Conservation (phyloP, 1,140 invertebrate genomes). For the Brachionus rotundiformis region DNA sequence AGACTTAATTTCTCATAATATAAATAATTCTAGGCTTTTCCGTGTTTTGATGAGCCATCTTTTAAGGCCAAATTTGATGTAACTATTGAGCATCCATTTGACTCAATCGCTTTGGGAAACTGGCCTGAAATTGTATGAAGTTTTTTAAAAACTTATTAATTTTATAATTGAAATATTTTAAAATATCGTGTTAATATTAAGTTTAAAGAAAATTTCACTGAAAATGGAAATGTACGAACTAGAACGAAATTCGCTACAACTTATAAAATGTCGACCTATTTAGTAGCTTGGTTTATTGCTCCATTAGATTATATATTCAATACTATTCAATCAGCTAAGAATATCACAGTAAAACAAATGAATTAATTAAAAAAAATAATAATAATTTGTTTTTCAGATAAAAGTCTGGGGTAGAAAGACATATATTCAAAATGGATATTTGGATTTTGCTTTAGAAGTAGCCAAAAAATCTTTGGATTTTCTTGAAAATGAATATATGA, state of each 20-base stretch:
- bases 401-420: slow-evolving; percentile 13
- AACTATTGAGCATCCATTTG: slow-evolving; percentile 29
- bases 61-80: slow-evolving; percentile 70
- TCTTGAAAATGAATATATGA: slow-evolving; percentile 28
- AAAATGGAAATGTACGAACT: background rate
- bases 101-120: slow-evolving; percentile 40
- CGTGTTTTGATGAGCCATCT: slow-evolving; percentile 51
- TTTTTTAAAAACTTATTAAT: background rate
- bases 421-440: background rate
- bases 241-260: slow-evolving; percentile 24
- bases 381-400: background rate
- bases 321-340: background rate
- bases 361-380: no score
- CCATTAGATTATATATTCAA: slow-evolving; percentile 1
- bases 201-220: slow-evolving; percentile 3
- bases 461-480: slow-evolving; percentile 46
- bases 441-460: slow-evolving; percentile 41
- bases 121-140: slow-evolving; percentile 4
- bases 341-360: background rate
- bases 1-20: no score
- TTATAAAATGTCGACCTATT: slow-evolving; percentile 20
- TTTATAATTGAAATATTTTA: no score
- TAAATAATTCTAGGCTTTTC: slow-evolving; percentile 29
- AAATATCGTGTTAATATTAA: no score
- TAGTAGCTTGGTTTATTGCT: slow-evolving; percentile 30